Conservation (phyloP, 2,113 vertebrate genomes). For the Parus major region DNA sequence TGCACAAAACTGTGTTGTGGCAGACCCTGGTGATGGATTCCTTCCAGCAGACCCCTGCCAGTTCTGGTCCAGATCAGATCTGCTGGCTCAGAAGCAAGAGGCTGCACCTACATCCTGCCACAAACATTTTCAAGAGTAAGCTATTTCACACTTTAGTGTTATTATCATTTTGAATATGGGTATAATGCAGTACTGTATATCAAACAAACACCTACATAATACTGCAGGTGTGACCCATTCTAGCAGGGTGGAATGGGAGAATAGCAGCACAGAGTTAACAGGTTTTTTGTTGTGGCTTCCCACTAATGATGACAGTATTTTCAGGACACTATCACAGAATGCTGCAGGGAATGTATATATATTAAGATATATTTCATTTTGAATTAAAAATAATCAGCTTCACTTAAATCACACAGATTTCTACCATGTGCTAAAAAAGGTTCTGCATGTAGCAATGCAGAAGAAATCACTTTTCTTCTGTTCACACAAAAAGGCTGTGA, state of each 20-base stretch:
- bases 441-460: not conserved
- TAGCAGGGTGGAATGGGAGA: conserved; percentile 2
- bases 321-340: conserved; percentile 35
- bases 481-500: not conserved
- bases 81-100: not conserved
- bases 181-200: conserved; percentile 32
- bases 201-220: conserved; percentile 50
- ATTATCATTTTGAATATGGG: conserved; percentile 37
- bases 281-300: conserved; percentile 34
- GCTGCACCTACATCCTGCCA: not conserved
- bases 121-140: conserved; percentile 48
- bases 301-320: conserved; percentile 66
- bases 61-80: not conserved
- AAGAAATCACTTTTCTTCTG: conserved; percentile 17
- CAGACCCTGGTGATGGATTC: not conserved
- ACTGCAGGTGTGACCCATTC: conserved; percentile 56
- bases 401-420: conserved; percentile 39
- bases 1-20: not conserved
- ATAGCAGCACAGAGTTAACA: conserved; percentile 38
- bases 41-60: not conserved
- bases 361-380: conserved; percentile 57
- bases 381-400: conserved; percentile 50
- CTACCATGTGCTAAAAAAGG: conserved; percentile 10
- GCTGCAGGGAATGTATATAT: conserved; percentile 52
- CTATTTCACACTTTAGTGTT: conserved; percentile 44